Percentiles rank a stretch among this genome's conserved stretches.
Evolutionary conservation across 2,113 vertebrate species (phyloP).

Genomic region (Oreotrochilus melanogaster): DNA sequence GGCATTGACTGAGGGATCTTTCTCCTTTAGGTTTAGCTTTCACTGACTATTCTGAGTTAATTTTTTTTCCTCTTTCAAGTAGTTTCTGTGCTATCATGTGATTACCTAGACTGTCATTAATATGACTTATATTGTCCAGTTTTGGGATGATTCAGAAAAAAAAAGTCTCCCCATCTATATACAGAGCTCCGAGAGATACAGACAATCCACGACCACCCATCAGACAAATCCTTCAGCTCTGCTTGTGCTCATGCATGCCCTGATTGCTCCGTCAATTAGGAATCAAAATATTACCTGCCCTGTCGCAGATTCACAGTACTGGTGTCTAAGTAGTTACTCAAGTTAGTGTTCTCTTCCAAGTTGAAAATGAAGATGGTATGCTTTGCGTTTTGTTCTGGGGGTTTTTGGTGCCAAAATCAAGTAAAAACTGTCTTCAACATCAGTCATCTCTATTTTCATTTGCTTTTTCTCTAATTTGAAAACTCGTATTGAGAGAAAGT

Average conservation of each 20-base stretch:
- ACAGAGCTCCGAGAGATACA: neutral
- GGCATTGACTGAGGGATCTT: neutral
- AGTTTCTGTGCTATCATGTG: neutral
- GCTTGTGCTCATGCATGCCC: neutral
- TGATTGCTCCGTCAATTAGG: neutral
- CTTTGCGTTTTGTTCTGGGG: neutral
- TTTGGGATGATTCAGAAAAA: neutral
- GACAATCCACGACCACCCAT: neutral
- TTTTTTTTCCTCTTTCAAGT: neutral
- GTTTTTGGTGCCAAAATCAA: neutral
- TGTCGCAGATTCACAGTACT: accelerated
- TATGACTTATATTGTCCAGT: neutral
- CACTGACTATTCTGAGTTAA: neutral
- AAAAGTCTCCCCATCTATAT: neutral
- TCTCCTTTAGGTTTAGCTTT: neutral
- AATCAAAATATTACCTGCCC: neutral
- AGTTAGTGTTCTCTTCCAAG: neutral
- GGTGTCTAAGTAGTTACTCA: neutral
- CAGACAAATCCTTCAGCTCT: neutral
- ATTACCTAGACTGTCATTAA: neutral
- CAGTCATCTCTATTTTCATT: neutral
- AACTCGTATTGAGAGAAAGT: neutral
- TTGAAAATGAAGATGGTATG: neutral
- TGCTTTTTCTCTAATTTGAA: neutral
- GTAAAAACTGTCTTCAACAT: neutral